Conservation (phyloP, 2,888 invertebrate genomes). For the Dugesia japonica region DNA sequence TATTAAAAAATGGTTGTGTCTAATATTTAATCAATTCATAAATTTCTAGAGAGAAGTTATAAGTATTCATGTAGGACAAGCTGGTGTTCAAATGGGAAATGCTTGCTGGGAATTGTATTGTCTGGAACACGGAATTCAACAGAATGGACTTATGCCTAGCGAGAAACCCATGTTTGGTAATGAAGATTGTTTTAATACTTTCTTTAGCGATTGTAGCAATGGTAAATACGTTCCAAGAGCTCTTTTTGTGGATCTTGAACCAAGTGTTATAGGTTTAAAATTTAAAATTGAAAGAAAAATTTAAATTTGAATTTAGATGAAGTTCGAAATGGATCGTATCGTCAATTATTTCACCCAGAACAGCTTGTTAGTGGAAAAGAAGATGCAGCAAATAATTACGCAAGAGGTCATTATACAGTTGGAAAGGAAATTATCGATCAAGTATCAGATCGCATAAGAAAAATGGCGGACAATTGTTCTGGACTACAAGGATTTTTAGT, state of each 20-base stretch:
- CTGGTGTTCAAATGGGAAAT: too few relatives aligned
- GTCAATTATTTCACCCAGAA: conserved; percentile 34
- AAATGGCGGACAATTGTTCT: neutral
- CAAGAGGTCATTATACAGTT: conserved; percentile 34
- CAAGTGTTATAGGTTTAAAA: conserved; percentile 34
- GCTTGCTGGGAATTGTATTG: too few relatives aligned
- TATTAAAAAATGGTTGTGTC: too few relatives aligned
- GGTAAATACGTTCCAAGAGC: conserved; percentile 25
- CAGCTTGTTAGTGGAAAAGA: conserved; percentile 34
- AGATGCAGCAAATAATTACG: conserved; percentile 35
- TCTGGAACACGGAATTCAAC: too few relatives aligned
- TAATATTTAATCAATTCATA: too few relatives aligned
- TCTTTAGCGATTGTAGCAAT: neutral
- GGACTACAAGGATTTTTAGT: conserved; percentile 7
- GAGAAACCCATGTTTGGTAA: too few relatives aligned
- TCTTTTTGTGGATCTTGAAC: conserved; percentile 27
- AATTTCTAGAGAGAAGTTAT: too few relatives aligned
- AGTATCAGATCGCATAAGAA: neutral
- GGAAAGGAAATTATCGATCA: conserved; percentile 33
- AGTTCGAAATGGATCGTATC: conserved; percentile 32
- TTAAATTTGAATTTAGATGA: conserved; percentile 34
- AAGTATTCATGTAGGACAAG: too few relatives aligned
- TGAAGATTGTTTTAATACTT: neutral
- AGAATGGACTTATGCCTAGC: too few relatives aligned
- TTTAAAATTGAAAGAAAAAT: neutral